Base-by-base conservation (phyloP, 2,797 vertebrate species). In the Rhinophrynus dorsalis region DNA sequence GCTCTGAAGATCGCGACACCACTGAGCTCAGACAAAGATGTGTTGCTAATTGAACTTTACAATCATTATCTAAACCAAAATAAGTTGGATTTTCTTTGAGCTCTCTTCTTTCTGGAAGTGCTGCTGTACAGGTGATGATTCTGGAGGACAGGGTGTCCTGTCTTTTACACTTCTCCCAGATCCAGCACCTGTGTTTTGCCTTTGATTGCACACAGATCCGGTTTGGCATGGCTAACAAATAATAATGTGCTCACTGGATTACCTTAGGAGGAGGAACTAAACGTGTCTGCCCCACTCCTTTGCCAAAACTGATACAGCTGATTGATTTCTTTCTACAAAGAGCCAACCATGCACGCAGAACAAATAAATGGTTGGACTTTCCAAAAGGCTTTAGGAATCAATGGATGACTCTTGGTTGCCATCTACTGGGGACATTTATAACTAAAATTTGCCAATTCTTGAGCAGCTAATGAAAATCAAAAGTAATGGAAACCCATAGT, bases 241-340 rank as follows among this genome's bases (percentile, higher is more conserved):
- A 59, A 42, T 32, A 8, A 51, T 26, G 17, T 59, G 30, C 29
- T 48, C 56, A 59, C 11, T 40, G 47, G 55, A 40, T 40, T 51
- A 68, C 44, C 44, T 51, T 27, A 10, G 48, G 30, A 68, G 56
- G 24, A 50, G 56, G 18, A 58, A 59, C 42, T 45, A 21, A 30
- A 37, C 26, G 26, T 37, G 5, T 59, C 65, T 60, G 66, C 32
- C 23, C 12, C 10, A 18, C 33, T 51, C 32, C 15, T 21, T 32
- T 51, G 32, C 24, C 45, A 68, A 58, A 68, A 30, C 44, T 68
- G 66, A 59, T 17, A 32, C 4, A 32, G 66, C 44, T 59, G 33
- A 32, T 24, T 48, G 65, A 38, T 58, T 51, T 42, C 15, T 30
- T 40, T 68, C 30, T 35, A 33, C 45, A 50, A 35, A 17, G 37